A percentile compares a stretch with the other conserved stretches of the same genome.
phyloP scores from a whole-genome alignment of 64 coral and sea anemone species.

The Cladopsammia gracilis region DNA sequence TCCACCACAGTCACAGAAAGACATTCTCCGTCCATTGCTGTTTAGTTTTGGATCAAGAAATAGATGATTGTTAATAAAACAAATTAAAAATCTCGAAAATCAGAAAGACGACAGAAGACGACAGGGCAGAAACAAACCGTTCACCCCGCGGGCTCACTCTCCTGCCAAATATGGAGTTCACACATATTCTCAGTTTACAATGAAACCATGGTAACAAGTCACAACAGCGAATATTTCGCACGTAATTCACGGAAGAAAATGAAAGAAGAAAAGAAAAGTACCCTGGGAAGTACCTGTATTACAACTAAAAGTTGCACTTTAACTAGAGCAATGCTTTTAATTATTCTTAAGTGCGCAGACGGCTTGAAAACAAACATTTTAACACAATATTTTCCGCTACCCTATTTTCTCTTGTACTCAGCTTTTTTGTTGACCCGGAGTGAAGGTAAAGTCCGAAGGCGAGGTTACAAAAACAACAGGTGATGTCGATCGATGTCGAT shows the following conservation, averaged over 20 bases:
- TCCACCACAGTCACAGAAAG: slow-evolving; percentile 81
- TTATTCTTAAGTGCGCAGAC: not conserved
- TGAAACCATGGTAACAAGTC: not conserved
- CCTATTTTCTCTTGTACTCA: not conserved
- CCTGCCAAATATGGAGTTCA: slow-evolving; percentile 6
- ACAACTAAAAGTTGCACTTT: no score
- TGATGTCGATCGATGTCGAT: no score
- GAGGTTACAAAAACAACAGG: not conserved
- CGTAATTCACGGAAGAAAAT: no score
- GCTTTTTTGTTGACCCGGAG: not conserved
- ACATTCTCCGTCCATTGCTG: slow-evolving; percentile 72
- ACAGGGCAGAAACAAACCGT: not conserved
- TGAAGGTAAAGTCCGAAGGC: not conserved
- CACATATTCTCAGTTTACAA: not conserved
- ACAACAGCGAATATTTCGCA: not conserved
- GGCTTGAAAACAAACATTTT: not conserved
- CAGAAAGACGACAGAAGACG: not conserved
- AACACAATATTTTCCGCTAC: not conserved
- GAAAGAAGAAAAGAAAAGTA: not conserved
- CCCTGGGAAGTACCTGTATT: no score
- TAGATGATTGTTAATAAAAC: not conserved
- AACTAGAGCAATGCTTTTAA: no score
- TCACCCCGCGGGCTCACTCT: not conserved
- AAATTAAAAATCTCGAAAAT: not conserved
- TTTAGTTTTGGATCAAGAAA: slow-evolving; percentile 7